A percentile compares a stretch with the other conserved stretches of the same genome.
phyloP scores from a whole-genome alignment of 35 echinoderm and acorn worm genomes.

The Heliocidaris erythrogramma region DNA sequence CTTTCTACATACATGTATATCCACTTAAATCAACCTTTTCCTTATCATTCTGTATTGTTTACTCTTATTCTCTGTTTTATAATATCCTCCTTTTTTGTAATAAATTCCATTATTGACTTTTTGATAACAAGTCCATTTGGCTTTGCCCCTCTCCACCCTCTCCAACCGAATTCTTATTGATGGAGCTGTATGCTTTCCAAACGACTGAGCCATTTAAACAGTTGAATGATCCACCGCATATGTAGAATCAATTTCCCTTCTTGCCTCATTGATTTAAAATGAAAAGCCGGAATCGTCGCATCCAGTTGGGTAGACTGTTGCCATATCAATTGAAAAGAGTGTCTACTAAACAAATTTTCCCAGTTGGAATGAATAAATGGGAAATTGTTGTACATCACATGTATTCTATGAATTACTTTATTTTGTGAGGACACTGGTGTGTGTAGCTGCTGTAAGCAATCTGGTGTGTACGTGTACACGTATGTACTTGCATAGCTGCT shows the following conservation, averaged over 20 bases:
- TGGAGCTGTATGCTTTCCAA: background rate
- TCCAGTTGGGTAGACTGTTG: background rate
- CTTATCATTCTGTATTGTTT: background rate
- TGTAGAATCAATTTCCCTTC: background rate
- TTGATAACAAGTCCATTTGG: background rate
- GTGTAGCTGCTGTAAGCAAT: no score
- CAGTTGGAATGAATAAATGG: background rate
- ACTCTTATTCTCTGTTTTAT: background rate
- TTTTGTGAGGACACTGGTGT: background rate
- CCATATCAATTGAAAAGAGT: background rate
- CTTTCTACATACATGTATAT: no score
- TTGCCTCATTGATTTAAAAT: background rate
- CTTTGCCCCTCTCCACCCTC: background rate
- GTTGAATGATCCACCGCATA: background rate
- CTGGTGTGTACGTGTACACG: no score
- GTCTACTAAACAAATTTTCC: background rate
- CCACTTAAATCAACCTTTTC: no score
- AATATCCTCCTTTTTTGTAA: background rate
- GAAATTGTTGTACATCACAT: background rate
- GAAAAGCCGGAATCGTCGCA: background rate
- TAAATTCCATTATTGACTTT: background rate
- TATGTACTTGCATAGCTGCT: background rate
- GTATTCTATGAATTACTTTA: background rate
- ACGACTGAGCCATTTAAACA: background rate
- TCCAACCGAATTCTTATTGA: background rate